Base-by-base conservation (phyloP, 2,797 vertebrate genomes). In the Bradypodion pumilum region DNA sequence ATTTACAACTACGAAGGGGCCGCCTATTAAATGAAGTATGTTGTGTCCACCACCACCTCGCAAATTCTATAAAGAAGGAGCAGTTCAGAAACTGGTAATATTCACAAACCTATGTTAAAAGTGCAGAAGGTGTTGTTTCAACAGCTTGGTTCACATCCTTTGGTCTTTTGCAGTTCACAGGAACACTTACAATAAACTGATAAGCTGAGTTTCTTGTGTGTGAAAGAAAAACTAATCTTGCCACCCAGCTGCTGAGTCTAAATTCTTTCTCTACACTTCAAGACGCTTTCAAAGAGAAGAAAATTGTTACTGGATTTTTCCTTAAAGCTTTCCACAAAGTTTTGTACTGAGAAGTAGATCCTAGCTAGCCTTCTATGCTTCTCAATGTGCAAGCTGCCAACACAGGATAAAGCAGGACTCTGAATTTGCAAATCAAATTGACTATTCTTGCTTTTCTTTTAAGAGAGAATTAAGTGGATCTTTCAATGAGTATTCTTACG, bases 1-100 rank as follows among this genome's bases (percentile, higher is more conserved):
- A 63, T 59, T 25, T 44, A 44, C 62, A 79, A 70, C 68, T 73
- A 72, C 4, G 32, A 10, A 86, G 15, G 75, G 77, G n/a, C 13
- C 69, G 76, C 32, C 49, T 0, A 0, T 1, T 23, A 0, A 0
- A 0, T 70, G n/a, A 72, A n/a, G n/a, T 2, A 42, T 29, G 23
- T 1, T 66, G 4, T n/a, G 8, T 0, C 4, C 49, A 2, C 44
- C 29, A 25, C 25, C 15, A 66, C n/a, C 40, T 5, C 40, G 40
- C 78, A 35, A 21, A 15, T 89, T 88, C 72, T 59, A 59, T 49
- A 42, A 42, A 69, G 62, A 90, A 90, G 1, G 2, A 66, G 19
- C 32, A 83, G n/a, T 80, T 27, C 46, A 83, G 70, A 62, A 7
- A 27, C 1, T 77, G 74, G 83, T 16, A 59, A 40, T 1, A 46